Evolutionary conservation across 92 coral and sea anemone species (phyloP).

Genomic region (Epizoanthus illoricatus): DNA sequence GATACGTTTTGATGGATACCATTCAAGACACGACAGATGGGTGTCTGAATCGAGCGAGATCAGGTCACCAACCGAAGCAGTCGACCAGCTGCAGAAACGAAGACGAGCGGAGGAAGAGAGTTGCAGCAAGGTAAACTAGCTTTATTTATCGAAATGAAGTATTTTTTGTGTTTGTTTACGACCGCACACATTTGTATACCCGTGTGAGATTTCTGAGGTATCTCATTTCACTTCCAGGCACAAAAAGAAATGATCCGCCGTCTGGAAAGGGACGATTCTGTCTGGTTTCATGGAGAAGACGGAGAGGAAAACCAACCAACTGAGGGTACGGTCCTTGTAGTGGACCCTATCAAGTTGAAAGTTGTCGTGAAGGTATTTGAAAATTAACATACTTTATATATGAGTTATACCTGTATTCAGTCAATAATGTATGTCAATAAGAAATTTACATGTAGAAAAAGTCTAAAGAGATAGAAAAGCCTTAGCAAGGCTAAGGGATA

Average conservation of each 20-base stretch:
- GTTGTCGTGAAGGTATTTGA: slow-evolving; percentile 13
- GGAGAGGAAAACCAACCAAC: not conserved
- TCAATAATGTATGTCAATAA: too few species aligned
- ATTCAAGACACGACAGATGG: slow-evolving; percentile 32
- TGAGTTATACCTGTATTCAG: too few species aligned
- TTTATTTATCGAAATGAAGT: not conserved
- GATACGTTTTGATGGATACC: slow-evolving; percentile 27
- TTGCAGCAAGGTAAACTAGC: too few species aligned
- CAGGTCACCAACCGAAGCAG: too few species aligned
- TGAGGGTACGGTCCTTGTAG: slow-evolving; percentile 8
- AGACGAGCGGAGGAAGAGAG: too few species aligned
- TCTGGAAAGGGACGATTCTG: slow-evolving; percentile 27
- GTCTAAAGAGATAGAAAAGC: too few species aligned
- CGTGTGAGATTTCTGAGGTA: not conserved
- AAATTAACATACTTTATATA: too few species aligned
- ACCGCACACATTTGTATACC: not conserved
- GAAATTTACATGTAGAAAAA: too few species aligned
- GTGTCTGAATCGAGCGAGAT: not conserved
- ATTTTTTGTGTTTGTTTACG: not conserved
- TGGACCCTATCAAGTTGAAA: slow-evolving; percentile 14
- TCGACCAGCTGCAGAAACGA: too few species aligned
- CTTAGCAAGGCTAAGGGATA: too few species aligned
- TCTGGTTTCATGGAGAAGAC: slow-evolving; percentile 15
- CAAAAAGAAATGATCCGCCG: slow-evolving; percentile 27
- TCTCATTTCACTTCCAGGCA: not conserved